Base-by-base conservation (phyloP, 2,797 vertebrate genomes). In the Todus mexicanus region DNA sequence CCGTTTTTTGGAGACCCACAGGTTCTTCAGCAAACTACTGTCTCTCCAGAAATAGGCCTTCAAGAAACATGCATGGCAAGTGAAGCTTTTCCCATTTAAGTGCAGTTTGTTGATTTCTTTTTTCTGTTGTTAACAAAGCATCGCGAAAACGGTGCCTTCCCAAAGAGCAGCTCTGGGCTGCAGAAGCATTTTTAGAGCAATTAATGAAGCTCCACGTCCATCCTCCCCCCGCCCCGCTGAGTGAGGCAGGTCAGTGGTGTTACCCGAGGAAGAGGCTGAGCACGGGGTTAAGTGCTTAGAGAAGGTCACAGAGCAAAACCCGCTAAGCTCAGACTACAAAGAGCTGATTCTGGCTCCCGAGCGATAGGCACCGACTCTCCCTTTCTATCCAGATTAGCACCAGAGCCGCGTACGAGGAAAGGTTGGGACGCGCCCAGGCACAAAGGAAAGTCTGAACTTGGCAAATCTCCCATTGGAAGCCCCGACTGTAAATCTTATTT, bases 11-110 rank as follows among this genome's bases (percentile, higher is more conserved):
- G 96, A 99, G 93, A 99, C 98, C 97, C 96, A 98, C 89, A 99
- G 96, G 92, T 97, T 98, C 88, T 98, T 98, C 96, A 99, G 97
- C 95, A 98, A 97, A 93, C 99, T 99, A 97, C 98, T 98, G 85
- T 99, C 98, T 70, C 99, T 98, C 98, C 98, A 99, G 98, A 98
- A 99, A 98, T 99, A 98, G 85, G 99, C 97, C 99, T 99, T 97
- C 76, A 68, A 98, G 96, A 98, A 93, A 98, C 87, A 98, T 59
- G 97, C 84, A 77, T 92, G 96, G 94, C 92, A 72, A 73, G 93
- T 97, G 94, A 97, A 97, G 93, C 53, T 63, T 51, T 35, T 69
- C 80, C 69, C 38, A 3, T 56, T 84, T 64, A 43, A 38, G 73
- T 15, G 9, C 5, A 48, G 17, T 2, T 53, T 70, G 31, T 37